Conservation (phyloP, 1,140 invertebrate genomes). For the Eriocheir sinensis region DNA sequence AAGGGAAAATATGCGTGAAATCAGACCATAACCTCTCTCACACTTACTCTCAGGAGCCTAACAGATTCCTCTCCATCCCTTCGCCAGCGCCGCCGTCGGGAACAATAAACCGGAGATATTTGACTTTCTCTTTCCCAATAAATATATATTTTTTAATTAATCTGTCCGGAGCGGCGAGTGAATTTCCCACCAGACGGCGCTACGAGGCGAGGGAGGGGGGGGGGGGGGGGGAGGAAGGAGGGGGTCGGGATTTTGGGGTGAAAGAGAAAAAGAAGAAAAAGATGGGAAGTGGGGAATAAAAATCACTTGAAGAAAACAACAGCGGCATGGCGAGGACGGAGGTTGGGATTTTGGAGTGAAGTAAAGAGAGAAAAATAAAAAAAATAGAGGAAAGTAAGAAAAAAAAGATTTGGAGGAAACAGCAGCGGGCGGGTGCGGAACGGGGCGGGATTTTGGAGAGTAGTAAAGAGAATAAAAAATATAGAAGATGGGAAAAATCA, state of each 20-base stretch:
- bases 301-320: background rate
- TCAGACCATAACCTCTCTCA: too few relatives aligned
- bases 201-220: background rate
- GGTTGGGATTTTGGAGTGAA: background rate
- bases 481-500: too few relatives aligned
- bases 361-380: slow-evolving; percentile 15
- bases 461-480: too few relatives aligned
- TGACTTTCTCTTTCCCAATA: slow-evolving; percentile 3
- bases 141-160: slow-evolving; percentile 3
- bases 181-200: background rate
- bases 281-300: background rate
- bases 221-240: background rate
- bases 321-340: background rate
- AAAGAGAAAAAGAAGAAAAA: background rate
- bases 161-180: background rate
- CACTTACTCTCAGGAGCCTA: too few relatives aligned
- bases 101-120: background rate
- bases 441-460: too few relatives aligned
- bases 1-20: too few relatives aligned
- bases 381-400: too few relatives aligned
- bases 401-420: too few relatives aligned
- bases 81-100: background rate
- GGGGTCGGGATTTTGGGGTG: background rate
- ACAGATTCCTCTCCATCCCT: background rate
- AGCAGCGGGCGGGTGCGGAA: too few relatives aligned